These are phyloP conservation scores for Xiphorhynchus elegans DNA, from an alignment of 2,113 vertebrate genomes.

Conservation along the genomic window DNA sequence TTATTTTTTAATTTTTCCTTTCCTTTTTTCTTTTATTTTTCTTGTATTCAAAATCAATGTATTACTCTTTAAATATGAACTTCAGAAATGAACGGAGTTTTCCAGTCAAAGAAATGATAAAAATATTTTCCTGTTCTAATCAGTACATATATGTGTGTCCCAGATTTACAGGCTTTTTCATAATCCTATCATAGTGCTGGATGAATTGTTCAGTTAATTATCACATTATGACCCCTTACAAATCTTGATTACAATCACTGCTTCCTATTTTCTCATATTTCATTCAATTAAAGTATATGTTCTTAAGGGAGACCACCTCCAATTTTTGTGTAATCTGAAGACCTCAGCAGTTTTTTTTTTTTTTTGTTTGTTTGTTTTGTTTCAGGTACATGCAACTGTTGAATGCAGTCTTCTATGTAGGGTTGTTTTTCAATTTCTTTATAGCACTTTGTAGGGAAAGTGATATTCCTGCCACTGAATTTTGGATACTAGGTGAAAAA, in stretches of 20 bases:
- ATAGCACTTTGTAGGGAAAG: not conserved
- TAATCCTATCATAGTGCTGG: not conserved
- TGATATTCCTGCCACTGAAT: not conserved
- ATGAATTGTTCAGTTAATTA: not conserved
- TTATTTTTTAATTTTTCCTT: not conserved
- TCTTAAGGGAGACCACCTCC: not conserved
- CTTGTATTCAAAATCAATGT: not conserved
- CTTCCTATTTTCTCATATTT: not conserved
- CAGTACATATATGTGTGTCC: not conserved
- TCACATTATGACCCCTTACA: not conserved
- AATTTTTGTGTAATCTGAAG: not conserved
- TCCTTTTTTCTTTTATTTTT: accelerated
- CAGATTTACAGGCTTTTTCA: not conserved
- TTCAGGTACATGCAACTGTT: not conserved
- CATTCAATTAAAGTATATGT: not conserved
- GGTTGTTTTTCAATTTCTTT: not conserved
- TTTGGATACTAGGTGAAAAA: not conserved
- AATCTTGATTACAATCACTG: not conserved
- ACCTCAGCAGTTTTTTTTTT: not conserved
- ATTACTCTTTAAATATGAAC: not conserved
- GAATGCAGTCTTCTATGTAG: not conserved
- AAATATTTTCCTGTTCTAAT: not conserved
- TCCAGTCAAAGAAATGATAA: not conserved
- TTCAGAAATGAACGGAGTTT: not conserved
- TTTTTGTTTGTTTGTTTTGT: not conserved